Evolutionary conservation across 2,113 vertebrate species (phyloP), one percentile per base, ranked within the genome.

Genomic region (Rhinopomastus cyanomelas): DNA sequence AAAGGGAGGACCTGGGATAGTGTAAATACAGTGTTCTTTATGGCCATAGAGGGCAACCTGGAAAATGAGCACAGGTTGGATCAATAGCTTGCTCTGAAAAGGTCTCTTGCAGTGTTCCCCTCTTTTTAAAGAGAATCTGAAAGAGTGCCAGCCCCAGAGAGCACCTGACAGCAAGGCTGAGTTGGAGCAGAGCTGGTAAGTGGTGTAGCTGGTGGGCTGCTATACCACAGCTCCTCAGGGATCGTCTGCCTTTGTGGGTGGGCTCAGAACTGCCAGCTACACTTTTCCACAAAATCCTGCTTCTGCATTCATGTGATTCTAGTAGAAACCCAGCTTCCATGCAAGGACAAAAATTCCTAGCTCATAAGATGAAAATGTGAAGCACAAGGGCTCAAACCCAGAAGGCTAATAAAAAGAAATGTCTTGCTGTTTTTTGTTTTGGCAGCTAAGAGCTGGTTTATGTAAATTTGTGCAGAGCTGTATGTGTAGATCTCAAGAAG

Each of bases 21-120:
- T 22, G 10, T 10, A 25, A 26, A 66, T 12, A 4, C 2, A 56
- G n/a, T 36, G 0, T 0, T 19, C 34, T 6, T 61, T n/a, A 26
- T 44, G 56, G 23, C 55, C 32, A 3, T 8, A 26, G 42, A 59
- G 53, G 52, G 17, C 26, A 80, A 65, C 29, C n/a, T 30, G 29
- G 71, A 29, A 44, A 88, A 52, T 0, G 6, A 73, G 37, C 20
- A 29, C 16, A 15, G 53, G 16, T 27, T 61, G n/a, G 64, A 44
- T 29, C 53, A 67, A 80, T 34, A 57, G 12, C 16, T n/a, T 42
- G 16, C 26, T 81, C 49, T 67, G 32, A 42, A 48, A 62, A 23
- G n/a, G 39, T 29, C 32, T 84, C 27, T 36, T 2, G 3, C 20
- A 37, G 26, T 27, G 26, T 30, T 12, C 61, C 16, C 53, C 49